Evolutionary conservation across 2,113 vertebrate genomes (phyloP).

Genomic region (Tretioscincus oriximinensis): DNA sequence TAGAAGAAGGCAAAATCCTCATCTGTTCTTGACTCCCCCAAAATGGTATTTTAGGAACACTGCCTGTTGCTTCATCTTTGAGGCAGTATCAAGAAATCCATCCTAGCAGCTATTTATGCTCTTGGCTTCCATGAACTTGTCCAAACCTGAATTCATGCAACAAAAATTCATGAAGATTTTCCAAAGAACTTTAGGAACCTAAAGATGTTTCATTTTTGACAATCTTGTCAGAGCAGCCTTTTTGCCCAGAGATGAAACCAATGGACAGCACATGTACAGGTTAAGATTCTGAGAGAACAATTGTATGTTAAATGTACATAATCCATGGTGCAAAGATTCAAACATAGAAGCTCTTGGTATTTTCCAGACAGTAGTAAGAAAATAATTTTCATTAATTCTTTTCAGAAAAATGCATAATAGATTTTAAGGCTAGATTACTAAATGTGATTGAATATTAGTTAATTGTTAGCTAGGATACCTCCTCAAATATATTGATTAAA

Average conservation of each 20-base stretch:
- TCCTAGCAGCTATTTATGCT: too few species aligned
- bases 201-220: background rate
- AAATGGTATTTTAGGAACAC: too few species aligned
- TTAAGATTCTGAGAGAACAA: constrained; percentile 50
- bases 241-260: constrained; percentile 53
- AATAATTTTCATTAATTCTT: constrained; percentile 18
- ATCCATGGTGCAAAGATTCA: constrained; percentile 46
- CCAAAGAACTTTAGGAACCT: background rate
- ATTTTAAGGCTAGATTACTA: constrained; percentile 36
- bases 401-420: constrained; percentile 20
- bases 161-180: background rate
- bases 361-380: constrained; percentile 13
- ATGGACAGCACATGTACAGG: constrained; percentile 63
- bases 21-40: too few species aligned
- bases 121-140: too few species aligned
- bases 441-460: constrained; percentile 25
- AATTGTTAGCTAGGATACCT: background rate
- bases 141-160: background rate
- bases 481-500: constrained; percentile 23
- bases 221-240: constrained; percentile 50
- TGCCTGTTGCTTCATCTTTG: too few species aligned
- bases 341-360: constrained; percentile 35
- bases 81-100: too few species aligned
- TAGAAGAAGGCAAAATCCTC: too few species aligned
- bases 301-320: constrained; percentile 46